These are phyloP conservation scores for Molossus molossus DNA, from an alignment of 2,797 vertebrate species.

Conservation along the genomic window DNA sequence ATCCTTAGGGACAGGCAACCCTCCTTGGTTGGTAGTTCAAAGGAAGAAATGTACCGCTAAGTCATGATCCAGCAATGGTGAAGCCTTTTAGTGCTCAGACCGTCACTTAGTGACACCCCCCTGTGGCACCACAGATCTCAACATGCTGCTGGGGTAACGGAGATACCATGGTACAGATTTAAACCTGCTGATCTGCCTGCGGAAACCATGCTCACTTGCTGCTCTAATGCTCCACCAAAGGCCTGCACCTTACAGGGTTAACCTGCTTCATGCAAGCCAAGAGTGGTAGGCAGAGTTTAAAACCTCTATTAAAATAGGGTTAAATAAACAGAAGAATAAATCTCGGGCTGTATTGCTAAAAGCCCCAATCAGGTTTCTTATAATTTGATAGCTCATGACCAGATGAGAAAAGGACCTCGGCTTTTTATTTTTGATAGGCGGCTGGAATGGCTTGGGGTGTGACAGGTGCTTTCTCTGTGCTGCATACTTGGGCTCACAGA, in stretches of 20 bases:
- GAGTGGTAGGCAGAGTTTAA: background rate
- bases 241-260: background rate
- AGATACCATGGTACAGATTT: background rate
- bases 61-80: background rate
- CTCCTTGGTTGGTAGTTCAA: background rate
- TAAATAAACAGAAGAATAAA: background rate
- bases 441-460: background rate
- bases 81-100: background rate
- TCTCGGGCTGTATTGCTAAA: background rate
- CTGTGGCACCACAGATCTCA: background rate
- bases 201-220: background rate
- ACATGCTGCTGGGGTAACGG: background rate
- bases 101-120: constrained; percentile 5
- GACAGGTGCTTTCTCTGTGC: constrained; percentile 64
- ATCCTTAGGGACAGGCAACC: background rate
- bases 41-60: background rate
- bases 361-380: background rate
- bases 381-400: background rate
- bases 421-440: constrained; percentile 24
- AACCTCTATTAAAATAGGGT: constrained; percentile 21
- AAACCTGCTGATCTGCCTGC: background rate
- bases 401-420: background rate
- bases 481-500: background rate
- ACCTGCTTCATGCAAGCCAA: background rate
- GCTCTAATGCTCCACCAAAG: background rate